Conservation (phyloP, 2,888 invertebrate genomes). For the Cephalotes varians region DNA sequence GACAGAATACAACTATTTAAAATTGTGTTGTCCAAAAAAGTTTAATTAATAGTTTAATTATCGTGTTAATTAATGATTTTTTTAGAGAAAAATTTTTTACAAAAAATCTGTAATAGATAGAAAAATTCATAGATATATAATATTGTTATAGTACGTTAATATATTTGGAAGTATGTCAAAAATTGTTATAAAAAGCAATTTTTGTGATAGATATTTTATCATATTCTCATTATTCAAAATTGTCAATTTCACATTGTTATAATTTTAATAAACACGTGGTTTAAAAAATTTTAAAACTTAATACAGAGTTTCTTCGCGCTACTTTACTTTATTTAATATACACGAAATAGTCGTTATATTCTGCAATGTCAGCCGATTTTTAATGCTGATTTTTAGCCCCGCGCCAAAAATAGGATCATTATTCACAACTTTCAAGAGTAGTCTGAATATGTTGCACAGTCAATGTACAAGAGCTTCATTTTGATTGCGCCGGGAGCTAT, state of each 20-base stretch:
- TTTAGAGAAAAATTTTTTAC: no score
- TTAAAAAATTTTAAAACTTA: neutral
- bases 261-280: conserved; percentile 9
- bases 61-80: neutral
- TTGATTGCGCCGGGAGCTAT: conserved; percentile 42
- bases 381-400: neutral
- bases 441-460: conserved; percentile 56
- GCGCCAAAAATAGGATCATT: conserved; percentile 1
- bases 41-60: neutral
- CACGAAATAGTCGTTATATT: conserved; percentile 1
- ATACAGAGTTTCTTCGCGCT: neutral
- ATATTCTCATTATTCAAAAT: neutral
- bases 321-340: neutral
- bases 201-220: neutral
- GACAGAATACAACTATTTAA: neutral
- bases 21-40: neutral
- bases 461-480: conserved; percentile 59
- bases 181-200: neutral
- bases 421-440: conserved; percentile 21
- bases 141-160: no score
- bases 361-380: neutral
- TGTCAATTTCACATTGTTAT: neutral
- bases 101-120: no score
- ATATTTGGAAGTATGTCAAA: no score
- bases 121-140: no score